A percentile compares a stretch with the other conserved stretches of the same genome.
These are phyloP conservation scores for Syritta pipiens DNA, from an alignment of 2,888 invertebrate species.

Conservation along the genomic window DNA sequence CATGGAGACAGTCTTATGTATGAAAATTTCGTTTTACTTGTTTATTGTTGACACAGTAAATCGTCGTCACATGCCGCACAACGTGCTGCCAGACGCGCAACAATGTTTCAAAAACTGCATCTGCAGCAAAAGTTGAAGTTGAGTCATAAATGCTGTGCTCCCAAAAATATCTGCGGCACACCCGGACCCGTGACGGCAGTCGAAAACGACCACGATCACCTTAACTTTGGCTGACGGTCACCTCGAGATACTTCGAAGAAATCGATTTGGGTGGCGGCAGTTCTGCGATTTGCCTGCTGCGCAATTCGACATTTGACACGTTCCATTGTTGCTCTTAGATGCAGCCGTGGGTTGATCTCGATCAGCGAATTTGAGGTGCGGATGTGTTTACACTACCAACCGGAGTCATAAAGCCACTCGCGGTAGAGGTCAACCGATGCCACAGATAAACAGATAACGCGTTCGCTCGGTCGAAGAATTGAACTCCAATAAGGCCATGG, in stretches of 20 bases:
- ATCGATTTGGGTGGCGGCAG: conserved; percentile 41
- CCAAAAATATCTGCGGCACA: conserved; percentile 41
- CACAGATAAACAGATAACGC: conserved; percentile 42
- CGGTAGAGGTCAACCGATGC: conserved; percentile 21
- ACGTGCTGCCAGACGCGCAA: too few species aligned
- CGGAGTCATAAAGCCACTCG: too few species aligned
- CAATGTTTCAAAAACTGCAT: conserved; percentile 42
- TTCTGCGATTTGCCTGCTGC: too few species aligned
- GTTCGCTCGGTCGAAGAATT: conserved; percentile 17
- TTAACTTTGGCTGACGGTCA: conserved; percentile 45
- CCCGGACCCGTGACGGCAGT: conserved; percentile 19
- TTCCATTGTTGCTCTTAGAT: conserved; percentile 21
- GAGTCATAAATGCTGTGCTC: conserved; percentile 17
- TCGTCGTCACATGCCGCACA: conserved; percentile 7
- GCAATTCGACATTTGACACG: too few species aligned
- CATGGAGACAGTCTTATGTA: too few species aligned
- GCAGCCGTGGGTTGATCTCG: conserved; percentile 11
- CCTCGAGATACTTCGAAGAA: conserved; percentile 31
- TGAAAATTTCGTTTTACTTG: conserved; percentile 35
- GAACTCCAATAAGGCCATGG: conserved; percentile 36
- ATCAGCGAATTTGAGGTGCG: conserved; percentile 37
- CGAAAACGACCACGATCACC: conserved; percentile 19
- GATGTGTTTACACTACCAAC: conserved; percentile 6
- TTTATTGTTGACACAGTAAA: conserved; percentile 50
- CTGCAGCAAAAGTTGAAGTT: conserved; percentile 10